phyloP scores from a whole-genome alignment of 2,888 invertebrate genomes.

The Leucophenga montana region DNA sequence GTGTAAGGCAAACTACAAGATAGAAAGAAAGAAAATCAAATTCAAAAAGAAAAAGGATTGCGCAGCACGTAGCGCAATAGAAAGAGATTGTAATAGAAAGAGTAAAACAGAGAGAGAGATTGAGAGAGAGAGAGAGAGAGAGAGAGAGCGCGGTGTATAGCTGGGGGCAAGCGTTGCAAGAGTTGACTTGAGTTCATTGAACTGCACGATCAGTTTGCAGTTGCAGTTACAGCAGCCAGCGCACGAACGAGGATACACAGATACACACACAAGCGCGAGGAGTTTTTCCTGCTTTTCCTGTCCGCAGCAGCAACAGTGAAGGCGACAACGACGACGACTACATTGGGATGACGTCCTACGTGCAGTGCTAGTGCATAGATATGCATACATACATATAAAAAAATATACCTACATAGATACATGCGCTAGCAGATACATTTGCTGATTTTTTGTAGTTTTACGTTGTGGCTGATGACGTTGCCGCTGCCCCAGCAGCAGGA shows the following conservation, averaged over 20 bases:
- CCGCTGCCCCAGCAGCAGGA: conserved; percentile 47
- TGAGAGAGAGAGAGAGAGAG: too few species aligned
- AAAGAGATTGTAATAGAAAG: conserved; percentile 32
- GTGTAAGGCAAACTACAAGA: background rate
- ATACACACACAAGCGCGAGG: conserved; percentile 45
- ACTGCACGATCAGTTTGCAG: conserved; percentile 37
- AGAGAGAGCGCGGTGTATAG: background rate
- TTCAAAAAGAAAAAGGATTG: conserved; percentile 61
- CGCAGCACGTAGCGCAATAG: conserved; percentile 24
- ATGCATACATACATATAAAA: conserved; percentile 32
- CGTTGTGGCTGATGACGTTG: conserved; percentile 37
- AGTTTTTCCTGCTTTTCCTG: conserved; percentile 66
- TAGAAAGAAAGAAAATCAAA: conserved; percentile 46
- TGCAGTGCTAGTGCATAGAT: conserved; percentile 36
- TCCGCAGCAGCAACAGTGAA: conserved; percentile 26
- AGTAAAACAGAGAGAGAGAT: background rate
- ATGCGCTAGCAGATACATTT: background rate
- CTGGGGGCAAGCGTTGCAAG: conserved; percentile 51
- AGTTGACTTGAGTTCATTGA: conserved; percentile 64
- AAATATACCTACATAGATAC: too few species aligned
- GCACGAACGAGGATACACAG: background rate
- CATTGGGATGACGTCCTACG: conserved; percentile 47
- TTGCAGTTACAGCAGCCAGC: background rate
- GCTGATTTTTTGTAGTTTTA: conserved; percentile 26
- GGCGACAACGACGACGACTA: background rate